These are phyloP conservation scores for Eolophus roseicapilla DNA, from an alignment of 2,113 vertebrate species.

Conservation along the genomic window DNA sequence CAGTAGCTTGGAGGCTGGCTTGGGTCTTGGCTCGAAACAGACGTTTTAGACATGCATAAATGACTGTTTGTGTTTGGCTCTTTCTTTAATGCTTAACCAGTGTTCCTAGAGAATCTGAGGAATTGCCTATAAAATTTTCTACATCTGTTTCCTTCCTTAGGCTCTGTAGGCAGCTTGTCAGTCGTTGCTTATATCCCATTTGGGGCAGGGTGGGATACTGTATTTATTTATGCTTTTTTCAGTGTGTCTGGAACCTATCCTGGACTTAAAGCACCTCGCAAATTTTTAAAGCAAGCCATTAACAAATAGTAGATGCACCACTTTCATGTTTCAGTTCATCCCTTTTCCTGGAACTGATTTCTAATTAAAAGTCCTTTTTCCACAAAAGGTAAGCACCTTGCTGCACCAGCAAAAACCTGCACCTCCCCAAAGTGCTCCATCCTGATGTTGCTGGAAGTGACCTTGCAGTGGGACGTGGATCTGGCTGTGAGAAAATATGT, in stretches of 20 bases:
- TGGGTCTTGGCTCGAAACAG: background rate
- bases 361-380: background rate
- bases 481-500: background rate
- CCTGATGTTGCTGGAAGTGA: background rate
- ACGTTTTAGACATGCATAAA: background rate
- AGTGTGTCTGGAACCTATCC: background rate
- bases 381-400: background rate
- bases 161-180: background rate
- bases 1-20: background rate
- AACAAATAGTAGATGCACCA: background rate
- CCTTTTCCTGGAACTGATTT: background rate
- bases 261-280: background rate
- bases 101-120: background rate
- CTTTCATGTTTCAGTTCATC: background rate
- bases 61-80: background rate
- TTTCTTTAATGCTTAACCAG: background rate
- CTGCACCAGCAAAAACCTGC: background rate
- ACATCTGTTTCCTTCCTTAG: constrained; percentile 71
- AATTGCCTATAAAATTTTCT: constrained; percentile 32
- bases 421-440: background rate
- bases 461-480: background rate
- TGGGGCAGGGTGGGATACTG: background rate
- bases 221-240: background rate
- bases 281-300: constrained; percentile 4
- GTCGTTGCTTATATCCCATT: constrained; percentile 28